Conservation (phyloP, 2,888 invertebrate genomes). For the Dorcus hopei region DNA sequence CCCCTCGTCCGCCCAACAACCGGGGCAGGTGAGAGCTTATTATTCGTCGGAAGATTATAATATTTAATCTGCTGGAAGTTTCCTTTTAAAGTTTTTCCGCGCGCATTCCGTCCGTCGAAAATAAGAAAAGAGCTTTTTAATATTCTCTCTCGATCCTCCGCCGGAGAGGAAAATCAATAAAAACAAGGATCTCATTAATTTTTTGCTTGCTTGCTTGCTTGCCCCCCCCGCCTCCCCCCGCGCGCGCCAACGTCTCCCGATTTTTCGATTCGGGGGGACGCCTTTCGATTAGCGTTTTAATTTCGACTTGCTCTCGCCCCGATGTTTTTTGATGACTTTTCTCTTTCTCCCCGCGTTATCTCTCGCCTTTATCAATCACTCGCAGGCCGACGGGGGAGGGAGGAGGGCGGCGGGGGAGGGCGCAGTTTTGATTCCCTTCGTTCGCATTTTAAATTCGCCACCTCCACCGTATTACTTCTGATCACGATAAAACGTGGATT, state of each 20-base stretch:
- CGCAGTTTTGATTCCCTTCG: no score
- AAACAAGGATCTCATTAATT: constrained; percentile 29
- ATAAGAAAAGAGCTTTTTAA: constrained; percentile 9
- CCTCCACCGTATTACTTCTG: no score
- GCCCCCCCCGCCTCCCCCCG: neutral
- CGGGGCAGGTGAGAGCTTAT: no score
- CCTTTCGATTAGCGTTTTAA: constrained; percentile 1
- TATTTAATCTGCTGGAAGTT: no score
- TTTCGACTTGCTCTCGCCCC: neutral
- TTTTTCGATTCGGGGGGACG: constrained; percentile 5
- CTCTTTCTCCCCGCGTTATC: no score
- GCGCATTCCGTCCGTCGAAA: neutral
- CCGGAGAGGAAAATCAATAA: constrained; percentile 22
- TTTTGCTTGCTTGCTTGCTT: constrained; percentile 14
- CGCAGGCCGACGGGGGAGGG: no score
- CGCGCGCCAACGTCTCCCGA: neutral
- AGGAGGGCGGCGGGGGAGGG: no score
- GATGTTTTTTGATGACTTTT: constrained; percentile 2
- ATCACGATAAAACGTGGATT: no score
- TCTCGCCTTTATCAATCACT: no score
- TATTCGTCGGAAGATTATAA: no score
- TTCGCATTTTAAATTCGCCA: no score
- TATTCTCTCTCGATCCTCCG: constrained; percentile 3
- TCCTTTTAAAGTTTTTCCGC: neutral
- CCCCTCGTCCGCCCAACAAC: no score